phyloP scores from a whole-genome alignment of 1,140 invertebrate genomes.

The Drosophila sp. region DNA sequence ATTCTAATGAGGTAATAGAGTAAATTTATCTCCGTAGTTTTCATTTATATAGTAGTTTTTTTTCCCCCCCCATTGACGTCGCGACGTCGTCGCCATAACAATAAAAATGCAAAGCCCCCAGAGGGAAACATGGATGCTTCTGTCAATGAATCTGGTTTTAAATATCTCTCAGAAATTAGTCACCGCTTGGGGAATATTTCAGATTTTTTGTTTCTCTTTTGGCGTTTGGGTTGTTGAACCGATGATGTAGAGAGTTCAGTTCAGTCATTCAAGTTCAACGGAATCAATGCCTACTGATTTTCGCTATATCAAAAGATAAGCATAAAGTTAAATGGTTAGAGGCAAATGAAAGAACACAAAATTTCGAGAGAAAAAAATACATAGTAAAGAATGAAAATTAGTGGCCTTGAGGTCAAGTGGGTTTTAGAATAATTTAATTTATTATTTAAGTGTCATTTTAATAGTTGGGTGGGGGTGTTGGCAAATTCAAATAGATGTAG shows the following conservation, averaged over 20 bases:
- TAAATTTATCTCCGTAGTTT: neutral
- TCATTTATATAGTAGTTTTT: neutral
- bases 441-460: no score
- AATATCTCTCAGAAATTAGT: constrained; percentile 12
- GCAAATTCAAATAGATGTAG: no score
- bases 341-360: no score
- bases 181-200: neutral
- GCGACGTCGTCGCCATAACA: neutral
- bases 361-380: no score
- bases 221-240: neutral
- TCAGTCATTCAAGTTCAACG: constrained; percentile 8
- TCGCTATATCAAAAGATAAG: constrained; percentile 17
- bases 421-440: no score
- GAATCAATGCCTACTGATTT: neutral
- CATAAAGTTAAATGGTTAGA: neutral
- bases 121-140: constrained; percentile 1
- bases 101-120: constrained; percentile 3
- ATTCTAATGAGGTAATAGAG: neutral
- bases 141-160: constrained; percentile 10
- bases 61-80: neutral
- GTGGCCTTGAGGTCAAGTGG: no score
- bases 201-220: neutral
- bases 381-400: no score
- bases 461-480: no score
- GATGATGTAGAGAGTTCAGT: neutral